These are phyloP conservation scores for Semotilus atromaculatus DNA, from an alignment of 2,797 vertebrate genomes.

Conservation along the genomic window DNA sequence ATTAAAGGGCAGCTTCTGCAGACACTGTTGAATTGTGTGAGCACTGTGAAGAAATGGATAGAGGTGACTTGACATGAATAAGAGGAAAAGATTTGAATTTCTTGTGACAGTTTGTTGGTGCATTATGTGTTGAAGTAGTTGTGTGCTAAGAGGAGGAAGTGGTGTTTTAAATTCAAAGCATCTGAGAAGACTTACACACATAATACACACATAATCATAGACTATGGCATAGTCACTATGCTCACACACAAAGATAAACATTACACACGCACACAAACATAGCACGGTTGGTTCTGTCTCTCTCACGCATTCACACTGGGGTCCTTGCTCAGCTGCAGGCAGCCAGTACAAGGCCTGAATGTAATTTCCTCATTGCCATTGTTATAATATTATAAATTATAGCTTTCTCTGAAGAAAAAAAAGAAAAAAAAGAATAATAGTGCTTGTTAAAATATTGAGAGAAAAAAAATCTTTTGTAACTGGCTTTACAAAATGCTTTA, in stretches of 20 bases:
- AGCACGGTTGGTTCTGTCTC: constrained; percentile 46
- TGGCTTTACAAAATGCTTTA: constrained; percentile 94
- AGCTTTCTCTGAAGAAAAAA: constrained; percentile 30
- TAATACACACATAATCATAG: constrained; percentile 17
- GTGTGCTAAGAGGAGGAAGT: constrained; percentile 19
- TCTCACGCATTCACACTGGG: constrained; percentile 67
- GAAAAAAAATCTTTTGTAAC: constrained; percentile 84
- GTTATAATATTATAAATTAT: constrained; percentile 57
- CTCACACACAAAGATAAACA: not conserved
- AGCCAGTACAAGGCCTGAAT: constrained; percentile 84
- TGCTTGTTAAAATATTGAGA: constrained; percentile 74
- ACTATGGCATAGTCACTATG: not conserved
- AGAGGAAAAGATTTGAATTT: constrained; percentile 7
- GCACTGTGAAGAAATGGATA: constrained; percentile 27
- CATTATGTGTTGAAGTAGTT: constrained; percentile 51
- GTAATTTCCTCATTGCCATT: constrained; percentile 72
- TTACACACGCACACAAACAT: constrained; percentile 20
- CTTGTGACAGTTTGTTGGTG: constrained; percentile 58
- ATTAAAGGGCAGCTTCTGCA: not conserved
- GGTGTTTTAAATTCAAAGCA: constrained; percentile 13
- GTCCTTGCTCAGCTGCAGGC: constrained; percentile 90
- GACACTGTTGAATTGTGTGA: constrained; percentile 15
- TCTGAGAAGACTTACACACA: constrained; percentile 16
- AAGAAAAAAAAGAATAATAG: constrained; percentile 57
- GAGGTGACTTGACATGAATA: not conserved